A percentile compares a stretch with the other conserved stretches of the same genome.
Conservation (phyloP, 2,888 invertebrate species). For the Lycocerus yunnanus region DNA sequence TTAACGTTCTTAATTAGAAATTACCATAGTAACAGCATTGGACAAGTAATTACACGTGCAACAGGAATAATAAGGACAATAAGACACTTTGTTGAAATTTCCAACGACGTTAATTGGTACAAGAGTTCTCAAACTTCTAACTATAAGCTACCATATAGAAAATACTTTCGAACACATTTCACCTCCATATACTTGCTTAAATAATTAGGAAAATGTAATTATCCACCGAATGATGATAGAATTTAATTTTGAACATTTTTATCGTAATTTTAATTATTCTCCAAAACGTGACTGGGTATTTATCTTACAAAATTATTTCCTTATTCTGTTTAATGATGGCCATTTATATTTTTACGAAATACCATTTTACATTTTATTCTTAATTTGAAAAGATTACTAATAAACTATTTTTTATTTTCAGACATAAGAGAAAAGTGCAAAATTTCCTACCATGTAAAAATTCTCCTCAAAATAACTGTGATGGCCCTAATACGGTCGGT, state of each 20-base stretch:
- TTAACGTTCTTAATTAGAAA: constrained; percentile 44
- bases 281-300: background rate
- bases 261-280: background rate
- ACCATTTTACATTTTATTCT: background rate
- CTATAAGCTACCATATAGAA: constrained; percentile 7
- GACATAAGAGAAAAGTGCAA: constrained; percentile 86
- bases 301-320: background rate
- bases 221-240: background rate
- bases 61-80: constrained; percentile 37
- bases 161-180: constrained; percentile 9
- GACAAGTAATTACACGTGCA: constrained; percentile 40
- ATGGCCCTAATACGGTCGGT: constrained; percentile 61
- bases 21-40: constrained; percentile 45
- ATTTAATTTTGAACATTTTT: background rate
- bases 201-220: constrained; percentile 5
- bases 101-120: constrained; percentile 39
- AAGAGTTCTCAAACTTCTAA: constrained; percentile 28
- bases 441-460: constrained; percentile 84
- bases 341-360: constrained; percentile 18
- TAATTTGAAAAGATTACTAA: constrained; percentile 20
- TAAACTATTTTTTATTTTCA: constrained; percentile 56
- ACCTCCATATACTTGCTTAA: constrained; percentile 5
- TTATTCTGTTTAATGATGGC: background rate
- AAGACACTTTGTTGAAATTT: constrained; percentile 40
- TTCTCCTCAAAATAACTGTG: constrained; percentile 62